Conservation (phyloP, 2,113 vertebrate species). For the rabbit (Oryctolagus cuniculus) region DNA sequence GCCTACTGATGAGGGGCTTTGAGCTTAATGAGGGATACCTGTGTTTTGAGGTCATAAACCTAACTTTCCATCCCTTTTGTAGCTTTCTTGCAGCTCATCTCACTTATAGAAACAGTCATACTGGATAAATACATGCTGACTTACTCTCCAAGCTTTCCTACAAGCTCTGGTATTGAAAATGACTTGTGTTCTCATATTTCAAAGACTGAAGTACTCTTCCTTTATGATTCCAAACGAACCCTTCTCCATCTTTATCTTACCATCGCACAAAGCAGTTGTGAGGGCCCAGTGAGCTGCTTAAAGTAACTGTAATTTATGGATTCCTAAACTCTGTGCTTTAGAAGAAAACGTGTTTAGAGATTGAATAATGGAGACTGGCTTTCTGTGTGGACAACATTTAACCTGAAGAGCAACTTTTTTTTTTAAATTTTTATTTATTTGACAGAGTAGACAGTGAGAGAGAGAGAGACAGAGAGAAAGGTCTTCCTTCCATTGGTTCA, state of each 20-base stretch:
- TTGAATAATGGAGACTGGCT: conserved; percentile 39
- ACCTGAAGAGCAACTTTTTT: background rate
- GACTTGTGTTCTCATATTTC: conserved; percentile 37
- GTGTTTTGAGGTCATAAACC: background rate
- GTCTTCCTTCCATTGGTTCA: too few relatives aligned
- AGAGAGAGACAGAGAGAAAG: too few relatives aligned
- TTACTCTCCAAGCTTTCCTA: conserved; percentile 9
- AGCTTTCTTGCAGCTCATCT: background rate
- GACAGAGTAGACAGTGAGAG: too few relatives aligned
- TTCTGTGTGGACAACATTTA: background rate
- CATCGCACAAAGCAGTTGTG: background rate
- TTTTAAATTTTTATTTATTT: too few relatives aligned
- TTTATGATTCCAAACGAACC: background rate
- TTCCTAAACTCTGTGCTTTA: background rate
- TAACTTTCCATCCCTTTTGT: conserved; percentile 32
- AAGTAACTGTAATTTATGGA: background rate
- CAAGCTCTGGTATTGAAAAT: conserved; percentile 36
- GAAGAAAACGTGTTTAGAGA: background rate
- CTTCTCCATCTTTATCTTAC: background rate
- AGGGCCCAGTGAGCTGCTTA: background rate
- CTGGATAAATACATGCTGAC: background rate
- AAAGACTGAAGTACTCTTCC: background rate
- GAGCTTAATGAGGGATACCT: background rate
- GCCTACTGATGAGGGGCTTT: background rate
- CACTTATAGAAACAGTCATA: conserved; percentile 12